Base-by-base conservation (phyloP, 2,113 vertebrate genomes). In the Ploceus nigricollis region DNA sequence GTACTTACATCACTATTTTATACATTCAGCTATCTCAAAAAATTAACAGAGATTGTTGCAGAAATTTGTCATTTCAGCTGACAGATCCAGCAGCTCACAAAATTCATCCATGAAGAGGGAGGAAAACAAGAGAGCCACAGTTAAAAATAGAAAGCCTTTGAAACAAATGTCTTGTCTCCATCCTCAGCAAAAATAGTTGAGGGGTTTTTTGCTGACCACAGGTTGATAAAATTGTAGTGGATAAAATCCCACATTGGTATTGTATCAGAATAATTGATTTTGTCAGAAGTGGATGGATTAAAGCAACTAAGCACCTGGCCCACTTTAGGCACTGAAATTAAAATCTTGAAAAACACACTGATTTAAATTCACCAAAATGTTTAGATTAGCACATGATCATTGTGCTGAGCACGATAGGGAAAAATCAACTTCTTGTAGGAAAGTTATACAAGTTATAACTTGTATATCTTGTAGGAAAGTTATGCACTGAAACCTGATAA, bases 61-160 rank as follows among this genome's bases (percentile, higher is more conserved):
- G 87, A 77, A 87, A 89, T 94, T 72, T 63, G 42, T 94, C 63
- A 70, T 76, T 92, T 96, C 42, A 42, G 66, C 66, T 87, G 83
- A 58, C 83, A 91, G 66, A 94, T 87, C 24, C 58, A 80, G 39
- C 54, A 82, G 51, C 50, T 94, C 40, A 7, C 89, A 89, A 94
- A 94, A 75, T 73, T 70, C 82, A 77, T 22, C 75, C 58, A 82
- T 45, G 69, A 87, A 80, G 54, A 82, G 13, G n/a, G 25, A 88
- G 75, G 39, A 89, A 96, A 93, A 87, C 80, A 65, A 54, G 48
- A 69, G 13, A 48, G 19, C 11, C 31, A 72, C 54, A 54, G 81
- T 65, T 73, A 87, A 91, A 95, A 92, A 94, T 56, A 87, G 65
- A 87, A 80, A 89, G 33, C 18, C 31, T 93, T 93, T 85, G 40